Evolutionary conservation across 2,797 vertebrate species (phyloP), one percentile per base, ranked within the genome.

Genomic region (Hyperoplus lanceolatus): DNA sequence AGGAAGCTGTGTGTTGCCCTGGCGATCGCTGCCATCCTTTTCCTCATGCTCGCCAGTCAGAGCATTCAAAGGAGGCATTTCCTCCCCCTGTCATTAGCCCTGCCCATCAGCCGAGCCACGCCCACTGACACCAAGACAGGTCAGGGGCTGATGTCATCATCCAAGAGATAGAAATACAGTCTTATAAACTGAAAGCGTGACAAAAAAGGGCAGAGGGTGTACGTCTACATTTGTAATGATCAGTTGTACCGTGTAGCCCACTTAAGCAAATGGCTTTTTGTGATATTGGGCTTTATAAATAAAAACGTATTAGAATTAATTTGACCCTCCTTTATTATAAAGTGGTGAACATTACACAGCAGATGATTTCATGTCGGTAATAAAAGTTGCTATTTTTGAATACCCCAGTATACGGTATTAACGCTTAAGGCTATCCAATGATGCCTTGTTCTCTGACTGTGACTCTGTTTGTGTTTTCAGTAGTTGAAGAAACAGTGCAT

Each of bases 1-100:
- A 90, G 42, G 76, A 93, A 91, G 79, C n/a, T 86, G 73, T 95
- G 87, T 8, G 76, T 92, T 6, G 70, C 45, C 1, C 41, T 73
- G 42, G 5, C 90, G 65, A 80, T 90, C 1, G 70, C 87, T 3
- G 81, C 75, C 56, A 73, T 95, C 79, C 73, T 96, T 70, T 90
- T 95, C 65, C 89, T 95, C 62, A 93, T 94, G 91, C 75, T 96
- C 0, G 92, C 90, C 64, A 94, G 85, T 55, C 91, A 95, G 79
- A 90, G 81, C 63, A 90, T 95, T 67, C 95, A 93, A 21, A 87
- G 48, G 78, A 73, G 63, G 45, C 50, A 73, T 11, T 64, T 87
- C 58, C 73, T 75, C 41, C 70, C 79, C 2, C 16, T 73, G 65
- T 70, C 81, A 0, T 6, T 69, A 3, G 61, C 18, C 36, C 29